Percentiles rank a stretch among this genome's conserved stretches.
phyloP scores from a whole-genome alignment of 37 sponge, comb jelly and placozoan species.

The Lycopodina hypogea region DNA sequence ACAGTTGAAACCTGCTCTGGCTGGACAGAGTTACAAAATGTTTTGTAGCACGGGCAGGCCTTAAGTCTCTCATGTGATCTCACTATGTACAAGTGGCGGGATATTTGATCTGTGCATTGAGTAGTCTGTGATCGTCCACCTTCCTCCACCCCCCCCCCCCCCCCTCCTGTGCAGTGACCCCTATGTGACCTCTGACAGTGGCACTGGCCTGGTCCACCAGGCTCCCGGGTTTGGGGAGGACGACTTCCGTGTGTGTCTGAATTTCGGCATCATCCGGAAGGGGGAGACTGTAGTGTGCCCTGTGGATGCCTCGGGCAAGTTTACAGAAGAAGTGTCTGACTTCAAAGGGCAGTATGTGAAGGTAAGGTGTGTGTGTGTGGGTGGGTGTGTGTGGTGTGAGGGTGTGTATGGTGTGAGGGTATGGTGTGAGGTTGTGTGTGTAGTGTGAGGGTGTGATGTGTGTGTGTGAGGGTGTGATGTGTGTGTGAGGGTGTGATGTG shows the following conservation, averaged over 20 bases:
- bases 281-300: slow-evolving; percentile 88
- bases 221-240: slow-evolving; percentile 96
- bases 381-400: neutral
- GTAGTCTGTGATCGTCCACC: no score
- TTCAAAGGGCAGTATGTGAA: slow-evolving; percentile 94
- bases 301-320: slow-evolving; percentile 85
- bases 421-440: neutral
- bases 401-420: neutral
- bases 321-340: slow-evolving; percentile 80
- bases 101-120: no score
- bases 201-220: slow-evolving; percentile 98
- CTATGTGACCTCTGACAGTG: slow-evolving; percentile 91
- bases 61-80: no score
- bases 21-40: no score
- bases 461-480: no score
- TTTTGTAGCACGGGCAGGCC: no score
- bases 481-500: no score
- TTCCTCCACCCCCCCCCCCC: no score
- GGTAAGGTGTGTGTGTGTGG: slow-evolving; percentile 41
- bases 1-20: no score
- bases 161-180: slow-evolving; percentile 50
- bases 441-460: no score
- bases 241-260: slow-evolving; percentile 79
- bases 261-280: slow-evolving; percentile 80
- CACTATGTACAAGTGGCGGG: no score